Percentiles rank a stretch among this genome's conserved stretches.
Evolutionary conservation across 2,797 vertebrate species (phyloP).

Genomic region (Coreius guichenoti): DNA sequence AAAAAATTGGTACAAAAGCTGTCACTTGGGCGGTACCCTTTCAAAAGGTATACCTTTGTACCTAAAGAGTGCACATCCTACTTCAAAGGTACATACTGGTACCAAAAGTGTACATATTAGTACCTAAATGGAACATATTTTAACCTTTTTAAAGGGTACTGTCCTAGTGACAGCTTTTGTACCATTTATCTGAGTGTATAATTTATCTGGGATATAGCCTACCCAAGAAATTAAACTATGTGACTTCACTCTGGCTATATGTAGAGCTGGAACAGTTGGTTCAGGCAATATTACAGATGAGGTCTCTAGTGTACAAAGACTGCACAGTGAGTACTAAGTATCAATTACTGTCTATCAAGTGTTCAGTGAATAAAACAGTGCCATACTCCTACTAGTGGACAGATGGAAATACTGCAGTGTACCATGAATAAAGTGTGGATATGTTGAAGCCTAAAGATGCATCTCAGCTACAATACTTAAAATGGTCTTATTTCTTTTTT

Average conservation of each 20-base stretch:
- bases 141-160: too few species aligned
- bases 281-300: not conserved
- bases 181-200: too few species aligned
- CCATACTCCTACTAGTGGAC: constrained; percentile 49
- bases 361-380: constrained; percentile 28
- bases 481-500: not conserved
- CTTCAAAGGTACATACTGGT: too few species aligned
- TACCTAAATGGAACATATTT: too few species aligned
- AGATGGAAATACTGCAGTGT: not conserved
- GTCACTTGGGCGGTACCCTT: too few species aligned
- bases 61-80: too few species aligned
- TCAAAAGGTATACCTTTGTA: too few species aligned
- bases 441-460: not conserved
- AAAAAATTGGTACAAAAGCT: too few species aligned
- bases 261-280: not conserved
- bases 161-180: too few species aligned
- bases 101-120: too few species aligned
- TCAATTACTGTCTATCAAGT: constrained; percentile 10
- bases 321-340: constrained; percentile 3
- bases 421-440: not conserved
- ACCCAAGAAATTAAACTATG: not conserved
- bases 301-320: constrained; percentile 1
- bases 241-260: not conserved
- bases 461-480: not conserved
- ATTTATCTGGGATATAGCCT: not conserved